Conservation (phyloP, 2,888 invertebrate species). For the Brassicogethes aeneus region DNA sequence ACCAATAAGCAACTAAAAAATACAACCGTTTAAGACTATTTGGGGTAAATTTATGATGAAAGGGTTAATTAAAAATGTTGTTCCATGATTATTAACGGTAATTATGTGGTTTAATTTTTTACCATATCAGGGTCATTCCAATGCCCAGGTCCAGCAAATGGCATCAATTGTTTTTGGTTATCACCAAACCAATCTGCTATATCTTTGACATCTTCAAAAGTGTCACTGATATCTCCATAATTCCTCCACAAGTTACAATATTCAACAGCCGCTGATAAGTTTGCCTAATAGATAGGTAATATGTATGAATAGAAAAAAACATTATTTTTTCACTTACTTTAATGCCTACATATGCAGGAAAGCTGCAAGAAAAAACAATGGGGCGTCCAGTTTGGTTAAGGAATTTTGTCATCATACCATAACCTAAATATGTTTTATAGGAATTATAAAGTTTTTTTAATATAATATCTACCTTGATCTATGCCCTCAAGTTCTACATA, state of each 20-base stretch:
- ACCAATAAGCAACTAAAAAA: constrained; percentile 43
- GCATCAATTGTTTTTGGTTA: constrained; percentile 47
- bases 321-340: constrained; percentile 35
- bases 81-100: too few species aligned
- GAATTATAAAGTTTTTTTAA: too few species aligned
- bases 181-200: constrained; percentile 52
- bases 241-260: constrained; percentile 58
- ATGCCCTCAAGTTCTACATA: constrained; percentile 50
- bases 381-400: constrained; percentile 50
- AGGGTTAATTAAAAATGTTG: background rate
- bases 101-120: too few species aligned
- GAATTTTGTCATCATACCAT: constrained; percentile 51
- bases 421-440: too few species aligned
- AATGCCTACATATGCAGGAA: constrained; percentile 63
- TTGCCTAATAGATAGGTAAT: constrained; percentile 41
- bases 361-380: constrained; percentile 70
- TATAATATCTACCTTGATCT: constrained; percentile 40
- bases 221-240: constrained; percentile 54
- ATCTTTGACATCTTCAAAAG: constrained; percentile 46
- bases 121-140: constrained; percentile 67
- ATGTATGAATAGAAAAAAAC: too few species aligned
- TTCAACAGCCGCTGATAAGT: constrained; percentile 46
- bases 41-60: background rate
- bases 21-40: constrained; percentile 5
- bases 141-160: constrained; percentile 53